Base-by-base conservation (phyloP, 1,140 invertebrate species). In the Diuraphis noxia region DNA sequence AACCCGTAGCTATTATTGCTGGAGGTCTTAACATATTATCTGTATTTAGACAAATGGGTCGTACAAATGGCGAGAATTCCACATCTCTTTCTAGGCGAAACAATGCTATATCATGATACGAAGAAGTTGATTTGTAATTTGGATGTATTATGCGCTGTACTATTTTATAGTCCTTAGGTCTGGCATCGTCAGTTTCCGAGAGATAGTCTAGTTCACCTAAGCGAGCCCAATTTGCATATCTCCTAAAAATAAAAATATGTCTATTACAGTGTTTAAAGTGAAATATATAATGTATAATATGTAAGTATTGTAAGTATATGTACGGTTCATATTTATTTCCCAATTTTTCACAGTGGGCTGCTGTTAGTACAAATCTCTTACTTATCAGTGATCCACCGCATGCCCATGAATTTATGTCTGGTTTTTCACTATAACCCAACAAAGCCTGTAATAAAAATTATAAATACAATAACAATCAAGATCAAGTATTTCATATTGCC, bases 1-100 rank as follows among this genome's bases (percentile, higher is more conserved):
- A 95, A n/a, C 95, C 95, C 41, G 94, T 95, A 8, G 94, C 94
- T 86, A 94, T 94, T 56, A 92, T 95, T 34, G 92, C 86, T 36
- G 72, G 92, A 4, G 81, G 77, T 34, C 10, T n/a, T 36, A 92
- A 34, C 17, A 40, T n/a, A 17, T 46, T 30, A 30, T 72, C 84
- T 1, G 79, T 91, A 92, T 96, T 95, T 5, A 94, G 94, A 94
- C 94, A 96, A 43, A 94, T 94, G 87, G 94, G 95, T 91, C 93
- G 93, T 7, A 94, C 93, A 84, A 93, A 93, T 43, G 93, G 46
- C 91, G 93, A 93, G 52, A 94, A 93, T 17, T 79, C 10, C 87
- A 92, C 6, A 94, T 92, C 25, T 93, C 92, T 72, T 91, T 92
- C 46, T 93, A 95, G 93, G 6, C 85, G 43, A 1, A 96, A 92